Base-by-base conservation (phyloP, 2,113 vertebrate genomes). In the Sinocyclocheilus anophthalmus region DNA sequence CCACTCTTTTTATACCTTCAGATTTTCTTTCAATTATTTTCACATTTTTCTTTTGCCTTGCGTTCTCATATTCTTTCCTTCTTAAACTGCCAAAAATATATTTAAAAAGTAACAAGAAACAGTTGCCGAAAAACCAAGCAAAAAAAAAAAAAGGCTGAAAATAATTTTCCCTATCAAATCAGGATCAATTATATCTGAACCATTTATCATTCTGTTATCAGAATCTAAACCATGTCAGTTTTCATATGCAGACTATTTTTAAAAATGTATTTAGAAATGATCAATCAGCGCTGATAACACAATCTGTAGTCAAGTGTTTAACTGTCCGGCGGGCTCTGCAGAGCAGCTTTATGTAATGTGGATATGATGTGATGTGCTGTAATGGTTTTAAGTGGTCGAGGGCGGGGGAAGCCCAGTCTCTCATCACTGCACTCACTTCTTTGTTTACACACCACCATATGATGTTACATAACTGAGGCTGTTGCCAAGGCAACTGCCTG, bases 391-490 rank as follows among this genome's bases (percentile, higher is more conserved):
- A 24, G 81, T 37, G 8, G n/a, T 59, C 50, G 53, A 76, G 50
- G 80, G 87, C 50, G 50, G 12, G 81, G 76, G 9, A 72, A 83
- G 82, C 85, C 72, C 76, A 79, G 16, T 18, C 87, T 75, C 50
- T 73, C 76, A 57, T 48, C 37, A 63, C 67, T 75, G 88, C 20
- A 72, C 39, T 70, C 63, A 39, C 50, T 88, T 59, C 87, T 93
- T 90, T 94, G 94, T 95, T 95, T 94, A 94, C 91, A 86, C 90
- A 42, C 53, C 87, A 84, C 81, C 89, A 84, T 88, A 90, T 90
- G 85, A 90, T 91, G 91, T 94, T 95, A 93, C 92, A 91, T 94
- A 95, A 95, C 93, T 4, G 81, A 92, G 89, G 82, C 88, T 90
- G 93, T 94, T 93, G 90, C 92, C 84, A 59, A 48, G 84, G 92